Percentiles rank a stretch among this genome's conserved stretches.
phyloP scores from a whole-genome alignment of 2,888 invertebrate genomes.

The Isoperla grammatica region DNA sequence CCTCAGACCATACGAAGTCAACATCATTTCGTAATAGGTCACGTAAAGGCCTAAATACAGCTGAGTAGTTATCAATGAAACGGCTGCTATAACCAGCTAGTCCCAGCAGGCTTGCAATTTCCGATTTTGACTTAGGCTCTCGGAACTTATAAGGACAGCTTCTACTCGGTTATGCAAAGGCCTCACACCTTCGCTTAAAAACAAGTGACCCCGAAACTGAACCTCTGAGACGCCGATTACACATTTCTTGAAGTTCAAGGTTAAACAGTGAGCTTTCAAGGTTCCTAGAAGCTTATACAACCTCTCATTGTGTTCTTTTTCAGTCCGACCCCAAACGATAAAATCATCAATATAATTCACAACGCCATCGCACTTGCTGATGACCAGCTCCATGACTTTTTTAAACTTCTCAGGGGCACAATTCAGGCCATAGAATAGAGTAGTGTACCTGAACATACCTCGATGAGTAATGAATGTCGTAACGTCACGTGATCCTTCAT shows the following conservation, averaged over 20 bases:
- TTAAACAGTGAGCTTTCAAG: constrained; percentile 40
- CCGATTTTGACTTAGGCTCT: too few relatives aligned
- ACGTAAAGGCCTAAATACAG: neutral
- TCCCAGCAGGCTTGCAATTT: too few relatives aligned
- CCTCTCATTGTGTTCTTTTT: too few relatives aligned
- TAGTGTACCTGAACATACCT: constrained; percentile 40
- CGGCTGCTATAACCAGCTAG: too few relatives aligned
- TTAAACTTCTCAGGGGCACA: constrained; percentile 44
- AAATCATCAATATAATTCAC: constrained; percentile 35
- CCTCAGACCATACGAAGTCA: constrained; percentile 34
- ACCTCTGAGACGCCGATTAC: constrained; percentile 31
- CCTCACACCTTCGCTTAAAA: constrained; percentile 33
- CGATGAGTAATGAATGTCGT: constrained; percentile 40
- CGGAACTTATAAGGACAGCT: constrained; percentile 31
- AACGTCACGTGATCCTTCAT: constrained; percentile 36
- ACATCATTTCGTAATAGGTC: constrained; percentile 14
- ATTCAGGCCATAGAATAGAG: constrained; percentile 41
- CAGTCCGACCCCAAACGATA: too few relatives aligned
- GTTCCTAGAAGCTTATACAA: constrained; percentile 38
- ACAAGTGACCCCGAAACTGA: constrained; percentile 34
- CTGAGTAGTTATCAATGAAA: too few relatives aligned
- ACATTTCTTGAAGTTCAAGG: constrained; percentile 37
- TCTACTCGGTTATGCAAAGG: constrained; percentile 35
- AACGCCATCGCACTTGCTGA: constrained; percentile 37
- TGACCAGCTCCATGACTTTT: constrained; percentile 39